Percentiles rank a stretch among this genome's conserved stretches.
Evolutionary conservation across 2,888 invertebrate species (phyloP).

Genomic region (Antheraea assamensis): DNA sequence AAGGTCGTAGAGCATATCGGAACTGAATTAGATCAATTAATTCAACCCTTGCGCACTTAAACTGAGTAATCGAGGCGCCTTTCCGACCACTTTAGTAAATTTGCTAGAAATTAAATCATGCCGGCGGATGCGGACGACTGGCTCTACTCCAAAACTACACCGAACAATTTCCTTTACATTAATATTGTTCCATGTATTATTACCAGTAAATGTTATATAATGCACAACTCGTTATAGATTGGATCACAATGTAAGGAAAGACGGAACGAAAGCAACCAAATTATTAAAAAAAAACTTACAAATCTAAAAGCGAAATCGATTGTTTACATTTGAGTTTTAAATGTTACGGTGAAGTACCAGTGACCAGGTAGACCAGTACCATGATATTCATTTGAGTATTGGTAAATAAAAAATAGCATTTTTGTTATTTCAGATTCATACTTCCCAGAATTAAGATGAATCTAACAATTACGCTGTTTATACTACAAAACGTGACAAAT

Average conservation of each 20-base stretch:
- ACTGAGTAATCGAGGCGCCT: constrained; percentile 19
- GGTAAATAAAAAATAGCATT: too few relatives aligned
- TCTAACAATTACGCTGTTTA: too few relatives aligned
- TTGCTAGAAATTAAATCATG: constrained; percentile 38
- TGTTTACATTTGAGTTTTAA: too few relatives aligned
- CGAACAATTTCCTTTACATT: constrained; percentile 27
- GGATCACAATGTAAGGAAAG: neutral
- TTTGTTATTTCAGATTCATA: too few relatives aligned
- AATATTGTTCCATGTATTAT: constrained; percentile 38
- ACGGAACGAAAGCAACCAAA: neutral
- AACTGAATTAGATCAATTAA: neutral
- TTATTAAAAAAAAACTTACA: too few relatives aligned
- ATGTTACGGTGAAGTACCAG: too few relatives aligned
- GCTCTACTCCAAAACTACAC: constrained; percentile 28
- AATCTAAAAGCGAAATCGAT: too few relatives aligned
- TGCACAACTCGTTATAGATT: neutral
- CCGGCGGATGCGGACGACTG: constrained; percentile 31
- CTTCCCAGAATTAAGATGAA: too few relatives aligned
- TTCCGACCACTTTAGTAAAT: constrained; percentile 26
- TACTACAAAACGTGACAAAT: too few relatives aligned
- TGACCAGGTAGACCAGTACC: too few relatives aligned
- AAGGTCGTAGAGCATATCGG: neutral
- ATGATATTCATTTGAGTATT: too few relatives aligned
- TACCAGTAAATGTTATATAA: neutral
- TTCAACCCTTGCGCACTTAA: constrained; percentile 8